phyloP scores from a whole-genome alignment of 2,113 vertebrate species.

The Phasianus colchicus region DNA sequence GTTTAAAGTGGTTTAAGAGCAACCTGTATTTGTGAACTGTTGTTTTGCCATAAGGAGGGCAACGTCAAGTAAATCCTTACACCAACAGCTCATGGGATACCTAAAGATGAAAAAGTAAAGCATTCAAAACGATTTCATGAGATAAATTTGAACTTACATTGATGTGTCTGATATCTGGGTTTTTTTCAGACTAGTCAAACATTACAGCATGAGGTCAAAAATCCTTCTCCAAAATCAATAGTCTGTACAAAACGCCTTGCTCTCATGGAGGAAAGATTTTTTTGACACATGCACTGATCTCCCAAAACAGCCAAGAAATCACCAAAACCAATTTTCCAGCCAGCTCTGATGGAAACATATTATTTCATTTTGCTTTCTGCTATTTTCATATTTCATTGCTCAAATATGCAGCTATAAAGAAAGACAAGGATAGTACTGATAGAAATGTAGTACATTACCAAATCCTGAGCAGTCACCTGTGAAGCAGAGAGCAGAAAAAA shows the following conservation, averaged over 20 bases:
- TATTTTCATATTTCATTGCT: background rate
- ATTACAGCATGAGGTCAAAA: background rate
- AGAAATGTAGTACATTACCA: background rate
- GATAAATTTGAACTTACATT: background rate
- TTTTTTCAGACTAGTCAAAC: background rate
- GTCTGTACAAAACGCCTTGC: background rate
- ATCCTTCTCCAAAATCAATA: background rate
- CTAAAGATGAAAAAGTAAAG: background rate
- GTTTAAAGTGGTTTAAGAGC: background rate
- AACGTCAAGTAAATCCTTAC: background rate
- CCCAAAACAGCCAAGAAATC: background rate
- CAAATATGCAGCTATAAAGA: background rate
- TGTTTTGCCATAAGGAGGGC: background rate
- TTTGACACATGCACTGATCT: background rate
- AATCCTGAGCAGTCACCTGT: background rate
- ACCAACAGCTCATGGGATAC: background rate
- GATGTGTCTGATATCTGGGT: background rate
- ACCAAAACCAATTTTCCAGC: background rate
- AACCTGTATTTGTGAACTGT: background rate
- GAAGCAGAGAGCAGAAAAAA: conserved; percentile 10
- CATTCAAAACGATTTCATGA: background rate
- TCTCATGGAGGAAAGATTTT: background rate
- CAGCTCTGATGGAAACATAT: background rate
- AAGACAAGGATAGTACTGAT: background rate
- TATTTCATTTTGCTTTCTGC: background rate